Percentiles rank a stretch among this genome's conserved stretches.
Evolutionary conservation across 2,888 invertebrate genomes (phyloP).

Genomic region (Hydropsyche betteni): DNA sequence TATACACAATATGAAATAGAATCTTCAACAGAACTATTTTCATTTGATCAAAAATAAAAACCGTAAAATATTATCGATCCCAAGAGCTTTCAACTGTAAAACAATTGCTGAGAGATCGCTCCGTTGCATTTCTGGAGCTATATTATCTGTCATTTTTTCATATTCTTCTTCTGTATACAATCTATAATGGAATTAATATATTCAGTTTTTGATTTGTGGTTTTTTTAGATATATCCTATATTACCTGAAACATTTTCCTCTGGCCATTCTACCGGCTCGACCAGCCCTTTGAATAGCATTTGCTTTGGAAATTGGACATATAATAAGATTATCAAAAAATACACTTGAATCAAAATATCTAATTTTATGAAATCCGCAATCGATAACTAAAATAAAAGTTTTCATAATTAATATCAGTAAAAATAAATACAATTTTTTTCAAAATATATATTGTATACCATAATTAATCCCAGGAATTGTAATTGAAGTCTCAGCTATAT

Average conservation of each 20-base stretch:
- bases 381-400: slow-evolving; percentile 75
- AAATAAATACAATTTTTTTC: background rate
- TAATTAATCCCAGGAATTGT: slow-evolving; percentile 94
- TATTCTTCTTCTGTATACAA: slow-evolving; percentile 83
- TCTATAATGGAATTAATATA: slow-evolving; percentile 58
- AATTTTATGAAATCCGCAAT: slow-evolving; percentile 95
- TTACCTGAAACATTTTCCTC: slow-evolving; percentile 86
- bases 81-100: slow-evolving; percentile 91
- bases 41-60: slow-evolving; percentile 50
- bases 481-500: slow-evolving; percentile 96
- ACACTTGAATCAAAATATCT: slow-evolving; percentile 87
- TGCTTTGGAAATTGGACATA: slow-evolving; percentile 85
- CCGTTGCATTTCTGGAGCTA: slow-evolving; percentile 93
- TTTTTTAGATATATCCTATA: background rate
- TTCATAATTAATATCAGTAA: background rate
- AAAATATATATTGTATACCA: slow-evolving; percentile 65
- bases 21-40: background rate
- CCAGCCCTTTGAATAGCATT: slow-evolving; percentile 94
- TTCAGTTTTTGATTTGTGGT: background rate
- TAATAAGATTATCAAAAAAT: slow-evolving; percentile 84
- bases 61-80: slow-evolving; percentile 88
- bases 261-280: slow-evolving; percentile 83
- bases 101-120: slow-evolving; percentile 86
- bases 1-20: background rate
- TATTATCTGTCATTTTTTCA: slow-evolving; percentile 72